Conservation (phyloP, 2,888 invertebrate species). For the Tenthredo notha region DNA sequence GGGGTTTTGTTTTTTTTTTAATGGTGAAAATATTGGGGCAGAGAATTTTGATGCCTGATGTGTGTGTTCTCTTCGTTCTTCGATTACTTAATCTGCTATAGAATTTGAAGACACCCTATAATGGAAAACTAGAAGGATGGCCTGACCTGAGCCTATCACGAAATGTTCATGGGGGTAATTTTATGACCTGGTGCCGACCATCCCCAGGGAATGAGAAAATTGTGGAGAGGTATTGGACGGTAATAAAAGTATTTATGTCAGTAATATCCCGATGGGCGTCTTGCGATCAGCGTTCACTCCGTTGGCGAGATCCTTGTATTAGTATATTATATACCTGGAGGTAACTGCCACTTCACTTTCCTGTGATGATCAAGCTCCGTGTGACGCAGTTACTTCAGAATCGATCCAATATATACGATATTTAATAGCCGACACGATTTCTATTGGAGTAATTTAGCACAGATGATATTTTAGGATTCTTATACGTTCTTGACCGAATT, state of each 20-base stretch:
- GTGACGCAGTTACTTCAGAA: conserved; percentile 19
- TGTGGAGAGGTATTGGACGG: conserved; percentile 51
- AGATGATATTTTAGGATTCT: not conserved
- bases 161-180: conserved; percentile 17
- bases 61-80: no score
- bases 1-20: no score
- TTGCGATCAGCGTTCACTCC: conserved; percentile 19
- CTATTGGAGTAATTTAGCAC: not conserved
- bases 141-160: conserved; percentile 31
- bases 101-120: not conserved
- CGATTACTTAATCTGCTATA: not conserved
- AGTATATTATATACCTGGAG: conserved; percentile 39
- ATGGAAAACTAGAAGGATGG: conserved; percentile 10
- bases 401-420: conserved; percentile 27
- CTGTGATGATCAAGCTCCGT: conserved; percentile 1
- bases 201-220: conserved; percentile 1
- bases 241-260: conserved; percentile 65
- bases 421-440: conserved; percentile 14
- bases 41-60: no score
- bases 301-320: conserved; percentile 8
- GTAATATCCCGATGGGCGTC: conserved; percentile 57
- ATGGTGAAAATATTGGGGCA: no score
- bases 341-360: conserved; percentile 42
- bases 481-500: not conserved
- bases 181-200: conserved; percentile 19